phyloP scores from a whole-genome alignment of 2,888 invertebrate species.

The Amiota communis region DNA sequence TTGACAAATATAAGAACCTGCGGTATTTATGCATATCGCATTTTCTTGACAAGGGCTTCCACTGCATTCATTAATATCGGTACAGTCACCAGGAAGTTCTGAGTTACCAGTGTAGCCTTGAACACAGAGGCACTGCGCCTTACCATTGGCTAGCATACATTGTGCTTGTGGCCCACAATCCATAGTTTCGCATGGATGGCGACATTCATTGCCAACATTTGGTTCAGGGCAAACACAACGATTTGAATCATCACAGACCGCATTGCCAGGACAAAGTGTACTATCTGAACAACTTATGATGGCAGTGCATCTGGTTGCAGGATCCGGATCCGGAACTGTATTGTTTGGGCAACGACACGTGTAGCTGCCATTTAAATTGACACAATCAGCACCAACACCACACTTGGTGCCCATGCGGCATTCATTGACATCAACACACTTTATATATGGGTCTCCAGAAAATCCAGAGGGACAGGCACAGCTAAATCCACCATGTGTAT shows the following conservation, averaged over 20 bases:
- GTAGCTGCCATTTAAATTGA: conserved; percentile 84
- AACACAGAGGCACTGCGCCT: conserved; percentile 88
- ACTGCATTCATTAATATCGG: conserved; percentile 91
- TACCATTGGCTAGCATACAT: conserved; percentile 87
- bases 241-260: conserved; percentile 84
- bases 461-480: conserved; percentile 90
- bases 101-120: conserved; percentile 83
- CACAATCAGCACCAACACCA: conserved; percentile 86
- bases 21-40: conserved; percentile 91
- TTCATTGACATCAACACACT: conserved; percentile 89
- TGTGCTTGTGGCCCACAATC: conserved; percentile 90
- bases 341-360: conserved; percentile 87
- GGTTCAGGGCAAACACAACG: conserved; percentile 92
- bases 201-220: conserved; percentile 91
- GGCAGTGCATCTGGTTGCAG: conserved; percentile 85
- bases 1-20: conserved; percentile 89
- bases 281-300: conserved; percentile 84
- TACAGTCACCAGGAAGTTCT: conserved; percentile 80
- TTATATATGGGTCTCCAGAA: conserved; percentile 87
- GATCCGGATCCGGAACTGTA: conserved; percentile 87
- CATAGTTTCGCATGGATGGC: conserved; percentile 92
- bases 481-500: conserved; percentile 84
- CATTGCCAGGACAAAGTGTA: conserved; percentile 90
- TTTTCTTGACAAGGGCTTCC: conserved; percentile 86
- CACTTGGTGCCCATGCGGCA: conserved; percentile 82